Base-by-base conservation (phyloP, 2,888 invertebrate species). In the Cheilosia impressa region DNA sequence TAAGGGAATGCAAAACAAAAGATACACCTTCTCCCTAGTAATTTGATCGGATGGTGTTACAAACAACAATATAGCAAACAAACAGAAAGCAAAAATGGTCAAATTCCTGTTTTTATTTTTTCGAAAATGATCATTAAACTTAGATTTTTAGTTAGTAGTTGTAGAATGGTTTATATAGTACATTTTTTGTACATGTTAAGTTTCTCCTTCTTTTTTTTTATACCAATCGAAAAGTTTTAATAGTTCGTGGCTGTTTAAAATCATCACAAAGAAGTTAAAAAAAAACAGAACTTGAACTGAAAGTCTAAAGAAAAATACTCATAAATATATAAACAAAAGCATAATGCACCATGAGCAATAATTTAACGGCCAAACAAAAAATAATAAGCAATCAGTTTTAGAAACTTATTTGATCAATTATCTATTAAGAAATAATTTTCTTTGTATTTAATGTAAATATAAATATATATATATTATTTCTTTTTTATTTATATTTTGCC, bases 401-500 rank as follows among this genome's bases (percentile, higher is more conserved):
- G 19, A 77, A 76, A 57, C 45, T 55, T 73, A 66, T 17, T 41
- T 62, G 27, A 60, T 69, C 73, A 87, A 88, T 88, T 87, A 89
- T 89, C 41, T 55, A 19, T 88, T 89, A 43, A 57, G 57, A 65
- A 75, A 22, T 75, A 75, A 58, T 41, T 60, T 69, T 47, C 6
- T 60, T 88, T 87, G 87, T 89, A 87, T 88, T 87, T 88, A 89
- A 87, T 85, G 88, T 79, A 87, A 88, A 90, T 89, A 88, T n/a
- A n/a, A n/a, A n/a, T 68, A 87, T 88, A 89, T 89, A 88, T 53
- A 19, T 62, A 72, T 31, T 66, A 47, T 73, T 76, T 27, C 38
- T 24, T 57, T 75, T 38, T 52, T 66, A 79, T 65, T 66, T 55
- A 62, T 80, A 66, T 53, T 76, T 58, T 63, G 71, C 10, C 55